Base-by-base conservation (phyloP, 2,113 vertebrate species). In the Excalfactoria chinensis region DNA sequence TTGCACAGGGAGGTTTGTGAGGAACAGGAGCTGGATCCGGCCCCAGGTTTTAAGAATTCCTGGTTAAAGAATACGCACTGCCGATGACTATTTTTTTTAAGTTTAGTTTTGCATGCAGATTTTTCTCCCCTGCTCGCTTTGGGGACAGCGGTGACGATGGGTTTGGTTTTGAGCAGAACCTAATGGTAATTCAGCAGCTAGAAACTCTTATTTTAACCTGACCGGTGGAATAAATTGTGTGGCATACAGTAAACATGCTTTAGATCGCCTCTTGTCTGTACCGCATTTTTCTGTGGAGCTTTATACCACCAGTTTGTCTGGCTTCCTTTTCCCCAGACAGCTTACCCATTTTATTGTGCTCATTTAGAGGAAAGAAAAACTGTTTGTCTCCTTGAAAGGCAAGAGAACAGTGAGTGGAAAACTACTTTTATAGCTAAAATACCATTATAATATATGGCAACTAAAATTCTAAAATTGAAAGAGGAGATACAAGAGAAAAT, bases 341-440 rank as follows among this genome's bases (percentile, higher is more conserved):
- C 91, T 95, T 91, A 76, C 91, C 90, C 84, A 51, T 97, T 95
- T 97, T 96, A 95, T 96, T 95, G 89, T 96, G 90, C 96, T 96
- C 94, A 82, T 95, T 96, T 96, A 93, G 88, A 87, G 91, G 85
- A 90, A 93, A 97, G 94, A 95, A 95, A 96, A 97, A 94, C 89
- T 93, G 93, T 96, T 97, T 97, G 91, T 93, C 78, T 96, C 79
- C 81, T 94, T 94, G 92, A 94, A 96, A 97, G 70, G 89, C 79
- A 97, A 86, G 71, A 20, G 30, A 93, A 88, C 68, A 81, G 93
- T 93, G 79, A 93, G 93, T 93, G 51, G 95, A 96, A 96, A 97
- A 94, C 90, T 95, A 91, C 94, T 96, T 93, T 97, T 90, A 74
- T 63, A 90, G 93, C 95, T 93, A 84, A 97, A 95, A 92, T 95